A percentile compares a stretch with the other conserved stretches of the same genome.
Evolutionary conservation across 1,140 invertebrate species (phyloP).

Genomic region (silkworm (Bombyx mori)): ASM3026992v2 NC_085121.1:11843501-11844000

Average conservation of each 20-base stretch:
- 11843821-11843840: not conserved
- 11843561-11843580: too few relatives aligned
- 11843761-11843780: too few relatives aligned
- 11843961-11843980: constrained; percentile 19
- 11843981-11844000: too few relatives aligned
- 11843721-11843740: too few relatives aligned
- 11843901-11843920: constrained; percentile 47
- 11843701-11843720: not conserved
- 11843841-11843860: not conserved
- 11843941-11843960: constrained; percentile 32
- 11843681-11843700: not conserved
- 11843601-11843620: too few relatives aligned
- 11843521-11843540: too few relatives aligned
- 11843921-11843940: constrained; percentile 54
- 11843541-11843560: too few relatives aligned
- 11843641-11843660: too few relatives aligned
- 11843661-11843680: not conserved
- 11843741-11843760: too few relatives aligned
- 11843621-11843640: too few relatives aligned
- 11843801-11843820: not conserved
- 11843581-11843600: too few relatives aligned
- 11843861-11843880: constrained; percentile 54
- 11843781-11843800: not conserved
- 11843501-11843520: too few relatives aligned
- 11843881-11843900: constrained; percentile 62